Base-by-base conservation (phyloP, 1,140 invertebrate genomes). In the Tenebrio molitor region DNA sequence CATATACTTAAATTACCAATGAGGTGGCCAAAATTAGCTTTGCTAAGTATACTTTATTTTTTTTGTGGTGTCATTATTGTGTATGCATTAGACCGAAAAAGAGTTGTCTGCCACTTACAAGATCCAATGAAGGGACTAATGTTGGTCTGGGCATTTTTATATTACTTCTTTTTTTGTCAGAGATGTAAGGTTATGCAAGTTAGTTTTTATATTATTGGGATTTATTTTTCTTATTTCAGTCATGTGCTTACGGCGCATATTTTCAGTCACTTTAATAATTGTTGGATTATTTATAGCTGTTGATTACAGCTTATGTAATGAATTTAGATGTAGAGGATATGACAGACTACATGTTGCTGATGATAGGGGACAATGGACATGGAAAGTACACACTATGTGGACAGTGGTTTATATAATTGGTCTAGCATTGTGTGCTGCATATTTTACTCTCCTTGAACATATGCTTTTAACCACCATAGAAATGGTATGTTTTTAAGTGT, bases 301-400 rank as follows among this genome's bases (percentile, higher is more conserved):
- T 6, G 88, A 89, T 79, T 89, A 89, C 75, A 87, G 86, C 21
- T 80, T 89, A 14, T 89, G 88, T 74, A 87, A 89, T 78, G 85
- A 89, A 76, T 88, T 89, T 79, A 84, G 86, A 33, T 89, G 88
- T 74, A 82, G 87, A 53, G 88, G 88, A 46, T 82, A 83, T 78
- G 81, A 82, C 42, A 72, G 78, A 25, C 73, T 78, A 62, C 81
- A 84, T 67, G 80, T 83, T 29, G 82, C 82, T 1, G 84, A 79
- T 78, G 81, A 83, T 76, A 75, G 81, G 77, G 85, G 84, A 25
- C 74, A 81, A 8, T 83, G 80, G 80, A 67, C 69, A 6, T 88
- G 87, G 87, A 83, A 86, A 39, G 82, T 83, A 5, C 85, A 87
- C 77, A 83, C 85, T 1, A 79, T 86, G 25, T 89, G 88, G 88